phyloP scores from a whole-genome alignment of 2,113 vertebrate genomes.

The Phyllostomus discolor region DNA sequence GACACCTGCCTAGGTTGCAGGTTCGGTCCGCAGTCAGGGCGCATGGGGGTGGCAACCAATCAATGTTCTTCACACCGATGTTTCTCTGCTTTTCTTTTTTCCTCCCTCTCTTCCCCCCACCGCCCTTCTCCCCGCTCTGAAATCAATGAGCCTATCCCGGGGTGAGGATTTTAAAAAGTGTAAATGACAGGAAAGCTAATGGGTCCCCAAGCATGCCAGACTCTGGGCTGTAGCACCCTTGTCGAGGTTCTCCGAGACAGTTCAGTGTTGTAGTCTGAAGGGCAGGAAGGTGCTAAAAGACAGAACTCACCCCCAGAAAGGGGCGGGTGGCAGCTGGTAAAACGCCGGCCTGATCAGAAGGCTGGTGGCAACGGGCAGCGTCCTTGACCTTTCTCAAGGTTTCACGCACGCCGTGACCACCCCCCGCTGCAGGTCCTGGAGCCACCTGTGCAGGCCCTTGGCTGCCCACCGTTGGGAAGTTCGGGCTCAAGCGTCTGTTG shows the following conservation, averaged over 20 bases:
- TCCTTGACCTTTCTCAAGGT: not conserved
- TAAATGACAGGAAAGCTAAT: not conserved
- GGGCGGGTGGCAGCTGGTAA: not conserved
- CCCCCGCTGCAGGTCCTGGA: not conserved
- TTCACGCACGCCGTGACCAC: rapidly evolving
- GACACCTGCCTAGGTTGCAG: too few species aligned
- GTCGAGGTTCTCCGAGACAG: rapidly evolving
- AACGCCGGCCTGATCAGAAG: not conserved
- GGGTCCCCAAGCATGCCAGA: rapidly evolving
- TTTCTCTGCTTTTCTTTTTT: too few species aligned
- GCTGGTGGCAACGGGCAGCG: rapidly evolving
- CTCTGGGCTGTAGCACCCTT: not conserved
- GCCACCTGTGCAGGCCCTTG: rapidly evolving
- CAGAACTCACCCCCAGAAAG: rapidly evolving
- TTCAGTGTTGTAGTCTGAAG: rapidly evolving
- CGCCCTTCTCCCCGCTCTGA: too few species aligned
- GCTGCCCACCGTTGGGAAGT: not conserved
- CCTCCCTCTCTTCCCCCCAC: too few species aligned
- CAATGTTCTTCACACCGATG: too few species aligned
- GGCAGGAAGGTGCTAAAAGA: rapidly evolving
- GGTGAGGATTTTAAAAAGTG: too few species aligned
- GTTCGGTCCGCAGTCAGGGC: too few species aligned
- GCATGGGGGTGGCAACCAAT: too few species aligned
- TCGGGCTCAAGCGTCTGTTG: not conserved
- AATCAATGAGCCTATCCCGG: too few species aligned